Conservation (phyloP, 2,888 invertebrate species). For the Polietes domitor region DNA sequence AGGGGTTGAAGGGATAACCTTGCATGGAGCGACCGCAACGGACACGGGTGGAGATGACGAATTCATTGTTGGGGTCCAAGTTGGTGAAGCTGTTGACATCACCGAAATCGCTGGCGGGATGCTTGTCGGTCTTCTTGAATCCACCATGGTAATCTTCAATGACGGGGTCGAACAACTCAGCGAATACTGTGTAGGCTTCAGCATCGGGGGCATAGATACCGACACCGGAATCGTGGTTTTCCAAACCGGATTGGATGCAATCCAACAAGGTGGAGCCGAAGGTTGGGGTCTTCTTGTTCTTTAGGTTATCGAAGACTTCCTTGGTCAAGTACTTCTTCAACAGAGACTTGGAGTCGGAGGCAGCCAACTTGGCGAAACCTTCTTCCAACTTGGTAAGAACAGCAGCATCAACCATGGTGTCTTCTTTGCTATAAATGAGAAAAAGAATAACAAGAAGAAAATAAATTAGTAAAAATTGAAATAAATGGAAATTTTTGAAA, state of each 20-base stretch:
- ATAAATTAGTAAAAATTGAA: not conserved
- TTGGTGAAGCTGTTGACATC: slow-evolving; percentile 94
- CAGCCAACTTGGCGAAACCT: slow-evolving; percentile 92
- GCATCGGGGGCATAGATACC: slow-evolving; percentile 99
- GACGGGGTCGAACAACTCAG: slow-evolving; percentile 97
- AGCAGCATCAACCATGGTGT: slow-evolving; percentile 95
- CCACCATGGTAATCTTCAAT: slow-evolving; percentile 98
- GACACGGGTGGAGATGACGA: slow-evolving; percentile 96
- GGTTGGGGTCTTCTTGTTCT: slow-evolving; percentile 93
- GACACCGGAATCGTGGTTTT: slow-evolving; percentile 97
- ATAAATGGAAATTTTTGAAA: slow-evolving; percentile 43
- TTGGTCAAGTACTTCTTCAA: slow-evolving; percentile 97
- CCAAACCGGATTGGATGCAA: slow-evolving; percentile 97
- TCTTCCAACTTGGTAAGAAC: slow-evolving; percentile 95
- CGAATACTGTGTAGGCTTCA: slow-evolving; percentile 95
- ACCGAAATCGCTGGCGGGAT: slow-evolving; percentile 96
- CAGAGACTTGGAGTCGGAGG: slow-evolving; percentile 96
- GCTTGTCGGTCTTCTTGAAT: slow-evolving; percentile 96
- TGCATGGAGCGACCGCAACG: slow-evolving; percentile 97
- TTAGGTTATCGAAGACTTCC: slow-evolving; percentile 94
- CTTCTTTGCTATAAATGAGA: slow-evolving; percentile 85
- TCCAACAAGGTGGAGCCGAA: slow-evolving; percentile 96
- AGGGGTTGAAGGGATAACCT: slow-evolving; percentile 99
- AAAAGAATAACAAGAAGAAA: slow-evolving; percentile 57
- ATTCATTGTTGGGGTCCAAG: slow-evolving; percentile 94